Percentiles rank a stretch among this genome's conserved stretches.
Conservation (phyloP, 2,797 vertebrate genomes). For the Sebastes aleutianus region DNA sequence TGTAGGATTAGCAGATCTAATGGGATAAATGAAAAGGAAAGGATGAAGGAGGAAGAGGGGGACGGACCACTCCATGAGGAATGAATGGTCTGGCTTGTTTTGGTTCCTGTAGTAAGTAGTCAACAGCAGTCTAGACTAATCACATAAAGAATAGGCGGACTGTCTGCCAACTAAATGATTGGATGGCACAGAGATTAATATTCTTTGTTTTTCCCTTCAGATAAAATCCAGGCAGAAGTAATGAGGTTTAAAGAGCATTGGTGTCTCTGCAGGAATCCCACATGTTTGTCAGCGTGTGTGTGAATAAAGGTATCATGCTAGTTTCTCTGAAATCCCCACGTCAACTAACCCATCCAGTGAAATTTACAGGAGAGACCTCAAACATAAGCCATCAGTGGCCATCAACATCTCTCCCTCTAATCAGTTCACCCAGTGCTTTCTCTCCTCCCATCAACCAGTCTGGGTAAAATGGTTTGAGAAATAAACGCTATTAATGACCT, state of each 20-base stretch:
- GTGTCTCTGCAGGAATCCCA: background rate
- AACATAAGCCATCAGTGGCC: slow-evolving; percentile 2
- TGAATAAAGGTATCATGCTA: background rate
- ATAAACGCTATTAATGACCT: background rate
- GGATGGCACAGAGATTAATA: slow-evolving; percentile 31
- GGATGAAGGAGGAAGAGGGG: slow-evolving; percentile 46
- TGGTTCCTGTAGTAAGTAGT: slow-evolving; percentile 33
- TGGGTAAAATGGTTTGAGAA: background rate
- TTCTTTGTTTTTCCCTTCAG: slow-evolving; percentile 29
- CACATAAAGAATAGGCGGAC: slow-evolving; percentile 35
- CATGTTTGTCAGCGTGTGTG: background rate
- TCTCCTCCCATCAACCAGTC: background rate
- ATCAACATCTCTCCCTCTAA: background rate
- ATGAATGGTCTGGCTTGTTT: slow-evolving; percentile 61
- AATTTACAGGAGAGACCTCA: slow-evolving; percentile 18
- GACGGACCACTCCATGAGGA: slow-evolving; percentile 32
- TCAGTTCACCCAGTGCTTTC: background rate
- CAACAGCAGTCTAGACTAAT: slow-evolving; percentile 47
- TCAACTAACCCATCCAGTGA: background rate
- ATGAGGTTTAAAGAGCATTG: slow-evolving; percentile 14
- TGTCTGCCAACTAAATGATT: slow-evolving; percentile 19
- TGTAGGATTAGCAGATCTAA: slow-evolving; percentile 64
- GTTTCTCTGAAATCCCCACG: slow-evolving; percentile 26
- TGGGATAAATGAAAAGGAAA: slow-evolving; percentile 59
- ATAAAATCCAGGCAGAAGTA: slow-evolving; percentile 7